phyloP scores from a whole-genome alignment of 2,797 vertebrate species.

The Acanthurus tractus region DNA sequence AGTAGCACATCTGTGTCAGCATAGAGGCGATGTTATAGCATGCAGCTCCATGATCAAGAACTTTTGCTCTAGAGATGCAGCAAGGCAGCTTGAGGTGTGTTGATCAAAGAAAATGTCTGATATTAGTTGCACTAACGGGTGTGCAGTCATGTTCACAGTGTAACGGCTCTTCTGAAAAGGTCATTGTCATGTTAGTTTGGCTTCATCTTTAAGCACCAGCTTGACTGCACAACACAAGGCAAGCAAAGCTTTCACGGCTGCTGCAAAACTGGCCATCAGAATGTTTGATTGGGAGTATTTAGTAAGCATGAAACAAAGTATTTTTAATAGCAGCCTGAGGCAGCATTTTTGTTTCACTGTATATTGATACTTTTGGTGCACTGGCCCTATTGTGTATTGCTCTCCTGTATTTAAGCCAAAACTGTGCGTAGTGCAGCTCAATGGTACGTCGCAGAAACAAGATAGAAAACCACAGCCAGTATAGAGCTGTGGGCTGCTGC shows the following conservation, averaged over 20 bases:
- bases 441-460: background rate
- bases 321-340: background rate
- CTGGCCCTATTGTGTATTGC: background rate
- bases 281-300: background rate
- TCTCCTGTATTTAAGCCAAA: background rate
- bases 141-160: slow-evolving; percentile 51
- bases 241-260: background rate
- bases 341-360: background rate
- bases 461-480: slow-evolving; percentile 11
- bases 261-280: background rate
- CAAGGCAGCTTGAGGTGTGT: slow-evolving; percentile 72
- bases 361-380: background rate
- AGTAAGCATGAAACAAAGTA: slow-evolving; percentile 3
- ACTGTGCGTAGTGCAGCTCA: background rate
- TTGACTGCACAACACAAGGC: background rate
- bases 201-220: slow-evolving; percentile 45
- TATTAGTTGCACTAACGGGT: slow-evolving; percentile 36
- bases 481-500: background rate
- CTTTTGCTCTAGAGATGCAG: slow-evolving; percentile 56
- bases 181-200: slow-evolving; percentile 41
- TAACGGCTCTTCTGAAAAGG: slow-evolving; percentile 52
- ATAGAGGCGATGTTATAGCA: slow-evolving; percentile 41
- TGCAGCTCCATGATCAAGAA: slow-evolving; percentile 53
- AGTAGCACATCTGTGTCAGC: slow-evolving; percentile 39
- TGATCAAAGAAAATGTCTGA: slow-evolving; percentile 52